Evolutionary conservation across 2,888 invertebrate genomes (phyloP).

Genomic region (Petrophora chlorosata): DNA sequence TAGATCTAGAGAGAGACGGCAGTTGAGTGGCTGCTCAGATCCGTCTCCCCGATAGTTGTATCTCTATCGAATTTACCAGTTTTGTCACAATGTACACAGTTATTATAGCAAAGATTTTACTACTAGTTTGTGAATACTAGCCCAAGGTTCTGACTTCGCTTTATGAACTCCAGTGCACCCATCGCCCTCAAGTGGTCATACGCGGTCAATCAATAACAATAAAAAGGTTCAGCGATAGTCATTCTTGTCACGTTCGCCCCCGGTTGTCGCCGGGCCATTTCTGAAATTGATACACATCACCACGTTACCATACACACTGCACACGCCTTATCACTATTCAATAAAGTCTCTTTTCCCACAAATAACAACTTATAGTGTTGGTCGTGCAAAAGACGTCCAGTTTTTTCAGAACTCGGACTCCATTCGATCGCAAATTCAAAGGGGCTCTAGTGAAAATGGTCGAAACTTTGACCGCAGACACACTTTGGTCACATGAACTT

Average conservation of each 20-base stretch:
- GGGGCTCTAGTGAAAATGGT: constrained; percentile 36
- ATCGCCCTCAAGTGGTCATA: constrained; percentile 46
- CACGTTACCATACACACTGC: constrained; percentile 26
- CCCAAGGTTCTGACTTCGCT: too few species aligned
- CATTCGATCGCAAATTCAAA: not conserved
- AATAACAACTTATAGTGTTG: constrained; percentile 22
- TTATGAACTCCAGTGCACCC: constrained; percentile 22
- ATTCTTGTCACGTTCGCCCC: constrained; percentile 74
- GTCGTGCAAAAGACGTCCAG: constrained; percentile 40
- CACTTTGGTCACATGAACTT: constrained; percentile 63
- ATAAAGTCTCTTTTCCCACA: constrained; percentile 46
- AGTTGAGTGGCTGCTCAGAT: too few species aligned
- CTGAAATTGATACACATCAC: constrained; percentile 80
- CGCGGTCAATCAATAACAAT: constrained; percentile 75
- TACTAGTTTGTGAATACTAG: too few species aligned
- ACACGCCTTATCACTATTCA: constrained; percentile 37
- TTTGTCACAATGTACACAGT: too few species aligned
- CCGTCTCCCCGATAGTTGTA: too few species aligned
- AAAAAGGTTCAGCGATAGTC: constrained; percentile 67
- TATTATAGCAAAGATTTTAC: too few species aligned
- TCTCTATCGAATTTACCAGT: too few species aligned
- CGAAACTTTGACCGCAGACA: constrained; percentile 48
- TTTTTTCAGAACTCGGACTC: constrained; percentile 45
- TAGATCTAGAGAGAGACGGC: too few species aligned
- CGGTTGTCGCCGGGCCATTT: constrained; percentile 73